phyloP scores from a whole-genome alignment of 1,140 invertebrate genomes.

The Caenorhabditis tropicalis region DNA sequence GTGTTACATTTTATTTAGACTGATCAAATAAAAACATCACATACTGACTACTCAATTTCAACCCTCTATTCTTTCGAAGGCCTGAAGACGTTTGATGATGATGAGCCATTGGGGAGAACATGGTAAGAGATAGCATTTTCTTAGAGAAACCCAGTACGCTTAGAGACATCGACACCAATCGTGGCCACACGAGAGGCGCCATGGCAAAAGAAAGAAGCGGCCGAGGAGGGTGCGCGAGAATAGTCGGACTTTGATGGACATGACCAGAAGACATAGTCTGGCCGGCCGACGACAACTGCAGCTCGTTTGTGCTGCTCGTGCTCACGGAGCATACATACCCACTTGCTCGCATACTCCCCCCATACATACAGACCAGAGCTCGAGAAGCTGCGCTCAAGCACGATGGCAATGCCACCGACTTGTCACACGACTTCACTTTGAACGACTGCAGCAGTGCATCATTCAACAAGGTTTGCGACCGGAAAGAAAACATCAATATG shows the following conservation, averaged over 20 bases:
- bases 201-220: not conserved
- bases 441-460: not conserved
- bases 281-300: constrained; percentile 12
- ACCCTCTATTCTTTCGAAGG: no score
- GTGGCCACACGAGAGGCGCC: constrained; percentile 11
- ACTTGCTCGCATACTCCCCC: not conserved
- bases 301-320: constrained; percentile 34
- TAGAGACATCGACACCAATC: not conserved
- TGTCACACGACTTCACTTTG: not conserved
- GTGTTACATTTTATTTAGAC: no score
- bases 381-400: constrained; percentile 14
- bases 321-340: constrained; percentile 9
- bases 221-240: constrained; percentile 24
- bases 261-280: not conserved
- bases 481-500: no score
- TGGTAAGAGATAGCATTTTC: not conserved
- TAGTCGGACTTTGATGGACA: not conserved
- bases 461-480: not conserved
- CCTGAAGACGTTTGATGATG: constrained; percentile 25
- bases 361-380: constrained; percentile 5
- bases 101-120: constrained; percentile 27
- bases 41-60: no score
- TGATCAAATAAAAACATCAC: no score
- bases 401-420: not conserved
- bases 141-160: not conserved